These are phyloP conservation scores for Xylocampa areola DNA, from an alignment of 2,888 invertebrate species.

Conservation along the genomic window DNA sequence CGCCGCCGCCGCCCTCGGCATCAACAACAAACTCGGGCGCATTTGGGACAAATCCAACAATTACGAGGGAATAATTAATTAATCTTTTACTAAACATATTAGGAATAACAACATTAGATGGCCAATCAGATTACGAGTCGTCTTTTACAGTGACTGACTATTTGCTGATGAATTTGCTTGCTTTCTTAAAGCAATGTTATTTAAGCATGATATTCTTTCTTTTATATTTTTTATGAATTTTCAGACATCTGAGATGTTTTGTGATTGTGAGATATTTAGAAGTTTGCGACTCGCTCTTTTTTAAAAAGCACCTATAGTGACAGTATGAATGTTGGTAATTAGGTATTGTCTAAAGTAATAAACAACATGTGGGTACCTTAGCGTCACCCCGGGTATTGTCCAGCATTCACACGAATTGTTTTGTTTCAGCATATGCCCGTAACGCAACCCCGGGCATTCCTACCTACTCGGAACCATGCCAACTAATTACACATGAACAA, in stretches of 20 bases:
- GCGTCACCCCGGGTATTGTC: constrained; percentile 79
- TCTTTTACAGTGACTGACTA: neutral
- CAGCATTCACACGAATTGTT: constrained; percentile 85
- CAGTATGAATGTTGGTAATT: neutral
- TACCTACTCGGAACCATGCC: constrained; percentile 86
- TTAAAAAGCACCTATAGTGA: too few relatives aligned
- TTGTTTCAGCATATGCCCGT: constrained; percentile 81
- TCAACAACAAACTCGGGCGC: constrained; percentile 46
- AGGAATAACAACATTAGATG: neutral
- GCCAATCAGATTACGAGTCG: neutral
- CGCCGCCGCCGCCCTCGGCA: constrained; percentile 63
- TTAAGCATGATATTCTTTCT: too few relatives aligned
- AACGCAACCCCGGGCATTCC: constrained; percentile 74
- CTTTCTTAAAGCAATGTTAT: too few relatives aligned
- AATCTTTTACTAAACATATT: constrained; percentile 2
- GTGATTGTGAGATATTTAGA: too few relatives aligned
- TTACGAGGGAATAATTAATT: constrained; percentile 10
- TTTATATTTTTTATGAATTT: too few relatives aligned
- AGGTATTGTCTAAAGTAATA: constrained; percentile 48
- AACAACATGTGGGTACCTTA: constrained; percentile 61
- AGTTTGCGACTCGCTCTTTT: too few relatives aligned
- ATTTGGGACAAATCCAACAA: constrained; percentile 52
- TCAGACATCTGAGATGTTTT: too few relatives aligned
- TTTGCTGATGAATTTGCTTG: neutral
- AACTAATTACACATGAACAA: constrained; percentile 76